Evolutionary conservation across 2,888 invertebrate genomes (phyloP), one percentile per base, ranked within the genome.

Genomic region (Lamellibrachia satsuma): DNA sequence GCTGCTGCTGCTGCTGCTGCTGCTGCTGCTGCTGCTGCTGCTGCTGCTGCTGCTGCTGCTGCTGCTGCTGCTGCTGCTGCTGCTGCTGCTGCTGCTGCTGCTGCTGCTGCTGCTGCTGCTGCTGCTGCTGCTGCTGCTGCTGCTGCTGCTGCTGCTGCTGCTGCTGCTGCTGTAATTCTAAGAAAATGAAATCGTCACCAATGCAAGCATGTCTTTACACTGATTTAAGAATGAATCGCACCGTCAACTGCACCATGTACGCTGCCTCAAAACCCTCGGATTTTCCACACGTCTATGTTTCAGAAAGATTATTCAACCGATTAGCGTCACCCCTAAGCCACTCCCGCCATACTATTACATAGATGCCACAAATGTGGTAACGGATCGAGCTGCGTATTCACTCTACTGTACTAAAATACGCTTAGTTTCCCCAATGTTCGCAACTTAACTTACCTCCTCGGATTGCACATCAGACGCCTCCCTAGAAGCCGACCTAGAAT

Each of bases 31-130:
- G 15, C 15, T 60, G 60, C 60, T 60, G 60, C 15, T 60, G 11
- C 22, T 60, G 15, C 3, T 60, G 60, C 22, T 60, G 60, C 3
- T 60, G 60, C 4, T 22, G 11, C 22, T 4, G 60, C 15, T 60
- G 11, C 8, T 60, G 11, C 60, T 60, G 60, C 11, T 60, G 60
- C 11, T 60, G 9, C 60, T 9, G 9, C 60, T 60, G 60, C 15
- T 60, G 60, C 60, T 60, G 60, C 60, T 60, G 60, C 60, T 60
- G 60, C 60, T 60, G 60, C 60, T 60, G 60, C 60, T 60, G 60
- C 60, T 60, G 9, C 11, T 60, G 60, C 60, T 9, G 60, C 11
- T 60, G 11, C 60, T 60, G 60, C 11, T 60, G 60, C 11, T 15
- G 60, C 60, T 11, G 15, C 11, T 57, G 57, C 57, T 11, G 57